Evolutionary conservation across 2,888 invertebrate species (phyloP).

Genomic region (Carterocephalus palaemon): DNA sequence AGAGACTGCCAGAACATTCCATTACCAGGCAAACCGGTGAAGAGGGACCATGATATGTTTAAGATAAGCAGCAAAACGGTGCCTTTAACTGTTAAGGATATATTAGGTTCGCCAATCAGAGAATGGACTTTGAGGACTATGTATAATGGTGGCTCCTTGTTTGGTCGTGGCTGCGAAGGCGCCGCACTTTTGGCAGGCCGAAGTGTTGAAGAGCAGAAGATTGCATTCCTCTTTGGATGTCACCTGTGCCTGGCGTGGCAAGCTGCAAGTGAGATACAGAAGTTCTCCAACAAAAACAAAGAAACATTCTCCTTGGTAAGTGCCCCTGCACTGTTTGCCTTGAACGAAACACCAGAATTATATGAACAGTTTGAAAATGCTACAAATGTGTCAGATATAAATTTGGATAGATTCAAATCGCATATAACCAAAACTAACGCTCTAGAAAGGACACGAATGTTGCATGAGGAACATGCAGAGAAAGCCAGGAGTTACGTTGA

Average conservation of each 20-base stretch:
- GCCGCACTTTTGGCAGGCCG: constrained; percentile 86
- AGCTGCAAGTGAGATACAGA: constrained; percentile 72
- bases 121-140: constrained; percentile 87
- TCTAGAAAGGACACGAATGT: constrained; percentile 51
- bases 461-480: constrained; percentile 53
- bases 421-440: constrained; percentile 61
- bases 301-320: constrained; percentile 83
- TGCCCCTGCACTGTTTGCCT: constrained; percentile 90
- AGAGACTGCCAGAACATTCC: constrained; percentile 87
- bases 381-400: constrained; percentile 78
- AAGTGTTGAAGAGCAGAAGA: constrained; percentile 81
- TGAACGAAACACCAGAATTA: constrained; percentile 84
- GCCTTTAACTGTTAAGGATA: constrained; percentile 57
- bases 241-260: constrained; percentile 91
- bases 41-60: constrained; percentile 41
- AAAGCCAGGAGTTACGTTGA: constrained; percentile 55
- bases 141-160: constrained; percentile 81
- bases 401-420: constrained; percentile 75
- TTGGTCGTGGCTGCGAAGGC: constrained; percentile 89
- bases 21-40: constrained; percentile 80
- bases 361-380: constrained; percentile 78
- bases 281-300: constrained; percentile 76
- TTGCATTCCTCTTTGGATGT: constrained; percentile 88
- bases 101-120: constrained; percentile 77
- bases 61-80: constrained; percentile 56